Evolutionary conservation across 2,888 invertebrate genomes (phyloP).

Genomic region (Cerastoderma edule): DNA sequence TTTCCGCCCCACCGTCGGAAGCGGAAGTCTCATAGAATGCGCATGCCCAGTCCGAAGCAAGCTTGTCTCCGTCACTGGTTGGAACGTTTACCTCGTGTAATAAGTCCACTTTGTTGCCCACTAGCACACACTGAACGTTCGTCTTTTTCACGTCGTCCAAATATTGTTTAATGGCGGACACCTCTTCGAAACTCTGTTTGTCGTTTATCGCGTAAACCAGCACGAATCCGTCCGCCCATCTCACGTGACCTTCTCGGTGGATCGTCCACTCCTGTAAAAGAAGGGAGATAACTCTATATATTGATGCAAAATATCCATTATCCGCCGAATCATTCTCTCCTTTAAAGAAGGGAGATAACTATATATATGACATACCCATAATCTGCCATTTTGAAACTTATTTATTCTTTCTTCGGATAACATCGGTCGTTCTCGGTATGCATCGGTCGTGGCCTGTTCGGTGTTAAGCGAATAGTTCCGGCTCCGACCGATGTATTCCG

Average conservation of each 20-base stretch:
- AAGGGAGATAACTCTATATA: too few relatives aligned
- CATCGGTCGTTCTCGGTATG: too few relatives aligned
- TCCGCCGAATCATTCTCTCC: too few relatives aligned
- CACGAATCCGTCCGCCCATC: slow-evolving; percentile 82
- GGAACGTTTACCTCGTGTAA: slow-evolving; percentile 77
- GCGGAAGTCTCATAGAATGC: slow-evolving; percentile 82
- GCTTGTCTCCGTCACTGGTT: slow-evolving; percentile 75
- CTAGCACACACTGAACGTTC: slow-evolving; percentile 79
- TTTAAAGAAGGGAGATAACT: too few relatives aligned
- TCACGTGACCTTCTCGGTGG: slow-evolving; percentile 75
- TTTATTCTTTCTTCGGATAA: too few relatives aligned
- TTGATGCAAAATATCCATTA: too few relatives aligned
- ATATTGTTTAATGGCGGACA: slow-evolving; percentile 71
- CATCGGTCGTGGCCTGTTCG: too few relatives aligned
- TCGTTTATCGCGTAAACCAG: slow-evolving; percentile 81
- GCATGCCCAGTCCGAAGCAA: slow-evolving; percentile 79
- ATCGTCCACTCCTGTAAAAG: slow-evolving; percentile 71
- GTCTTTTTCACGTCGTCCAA: slow-evolving; percentile 79
- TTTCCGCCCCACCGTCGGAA: slow-evolving; percentile 80
- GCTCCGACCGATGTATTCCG: too few relatives aligned
- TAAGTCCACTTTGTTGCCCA: slow-evolving; percentile 80
- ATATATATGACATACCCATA: too few relatives aligned
- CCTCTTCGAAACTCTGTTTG: slow-evolving; percentile 78
- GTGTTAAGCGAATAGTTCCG: too few relatives aligned
- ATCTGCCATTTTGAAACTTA: too few relatives aligned